Evolutionary conservation across 1,140 invertebrate species (phyloP).

Genomic region (Lysiphlebus fabarum): DNA sequence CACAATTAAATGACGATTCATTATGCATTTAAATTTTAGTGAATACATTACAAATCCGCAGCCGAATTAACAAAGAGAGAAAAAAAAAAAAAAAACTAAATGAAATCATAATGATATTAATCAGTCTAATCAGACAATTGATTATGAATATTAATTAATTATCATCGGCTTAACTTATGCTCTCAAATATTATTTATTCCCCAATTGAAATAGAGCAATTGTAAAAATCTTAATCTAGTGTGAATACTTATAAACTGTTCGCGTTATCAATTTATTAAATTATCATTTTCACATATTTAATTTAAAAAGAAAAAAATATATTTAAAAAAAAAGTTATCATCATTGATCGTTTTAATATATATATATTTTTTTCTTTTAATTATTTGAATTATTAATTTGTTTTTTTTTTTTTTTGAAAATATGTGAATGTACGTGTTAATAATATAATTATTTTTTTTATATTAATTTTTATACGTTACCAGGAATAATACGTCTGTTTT

Average conservation of each 20-base stretch:
- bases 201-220: neutral
- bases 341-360: conserved; percentile 17
- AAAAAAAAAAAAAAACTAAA: no score
- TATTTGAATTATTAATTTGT: conserved; percentile 14
- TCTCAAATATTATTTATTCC: no score
- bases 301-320: no score
- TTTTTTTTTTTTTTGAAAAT: conserved; percentile 19
- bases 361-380: conserved; percentile 5
- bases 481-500: conserved; percentile 43
- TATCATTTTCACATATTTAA: conserved; percentile 17
- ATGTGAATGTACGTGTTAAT: conserved; percentile 27
- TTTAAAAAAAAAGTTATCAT: neutral
- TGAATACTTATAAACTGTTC: conserved; percentile 27
- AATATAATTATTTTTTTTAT: conserved; percentile 13
- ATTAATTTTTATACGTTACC: conserved; percentile 43
- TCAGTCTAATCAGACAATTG: no score
- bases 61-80: no score
- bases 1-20: no score
- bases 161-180: no score
- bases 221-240: conserved; percentile 29
- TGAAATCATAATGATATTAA: no score
- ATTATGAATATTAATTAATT: no score
- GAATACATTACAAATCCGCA: no score
- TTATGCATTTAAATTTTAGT: no score
- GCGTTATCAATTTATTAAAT: conserved; percentile 18